Base-by-base conservation (phyloP, 1,140 invertebrate species). In the Phocides pigmalion region DNA sequence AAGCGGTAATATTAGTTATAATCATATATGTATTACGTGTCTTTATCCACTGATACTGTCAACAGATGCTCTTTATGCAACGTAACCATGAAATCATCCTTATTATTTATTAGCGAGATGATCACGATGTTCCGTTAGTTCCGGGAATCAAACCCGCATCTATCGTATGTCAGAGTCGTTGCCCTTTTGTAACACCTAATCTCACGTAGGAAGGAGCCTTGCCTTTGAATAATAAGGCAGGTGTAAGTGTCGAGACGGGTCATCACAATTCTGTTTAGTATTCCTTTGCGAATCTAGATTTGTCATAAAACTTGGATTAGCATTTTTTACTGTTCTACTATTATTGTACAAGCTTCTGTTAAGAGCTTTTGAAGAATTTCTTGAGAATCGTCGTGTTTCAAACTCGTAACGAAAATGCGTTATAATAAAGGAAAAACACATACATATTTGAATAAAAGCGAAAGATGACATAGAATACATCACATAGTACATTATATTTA, bases 121-220 rank as follows among this genome's bases (percentile, higher is more conserved):
- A 35, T 17, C 41, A 15, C 22, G 41, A 46, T 54, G 20, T n/a
- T 47, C 62, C 47, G 62, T 64, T 56, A 53, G 15, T 64, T 64
- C 62, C 28, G 20, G 42, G 62, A 64, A 64, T 39, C 32, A 4
- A 56, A 47, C 32, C 28, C 25, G 42, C 28, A 19, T 32, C 14
- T 11, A 51, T 28, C 4, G 46, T 17, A 17, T 49, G 46, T 22
- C 28, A 14, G n/a, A 25, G 20, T 49, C 20, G 28, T 22, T 25
- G 20, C 20, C 14, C 46, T 44, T 42, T n/a, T 49, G 1, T 2
- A 44, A 19, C 9, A 28, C 8, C 20, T 28, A 49, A 49, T 12
- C 46, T 9, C 19, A 4, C 22, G 22, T 22, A 22, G 22, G n/a
- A n/a, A n/a, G n/a, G 8, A 35, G 32, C 32, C 32, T 35, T 35